Evolutionary conservation across 2,888 invertebrate species (phyloP), one percentile per base, ranked within the genome.

Genomic region (Lycia hirtaria): DNA sequence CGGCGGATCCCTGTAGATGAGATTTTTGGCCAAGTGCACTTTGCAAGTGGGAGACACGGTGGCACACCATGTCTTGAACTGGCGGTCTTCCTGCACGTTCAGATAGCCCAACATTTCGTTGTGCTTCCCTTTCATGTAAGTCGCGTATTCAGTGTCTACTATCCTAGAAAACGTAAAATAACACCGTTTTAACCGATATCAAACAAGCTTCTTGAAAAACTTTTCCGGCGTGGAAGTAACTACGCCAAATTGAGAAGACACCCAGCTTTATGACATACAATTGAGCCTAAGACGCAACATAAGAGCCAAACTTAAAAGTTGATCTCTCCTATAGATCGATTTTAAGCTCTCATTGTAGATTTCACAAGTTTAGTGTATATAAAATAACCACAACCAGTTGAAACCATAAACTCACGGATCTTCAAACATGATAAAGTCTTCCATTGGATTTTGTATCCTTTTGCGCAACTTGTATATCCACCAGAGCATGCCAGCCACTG

Each of bases 401-500:
- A n/a, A n/a, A n/a, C n/a, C n/a, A n/a, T 10, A 22, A 12, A 85
- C 93, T 83, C 81, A 94, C 88, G 94, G 93, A 79, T 95, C 94
- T 65, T 96, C 95, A 61, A 96, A 91, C 24, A 93, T 55, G 55
- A 93, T 92, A 54, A 94, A 93, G 33, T 94, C 94, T 37, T 94
- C 93, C 72, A 94, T 90, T 0, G 95, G 94, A 49, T 80, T 78
- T 24, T 88, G 82, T 2, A 95, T 92, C 47, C 96, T 88, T 50
- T 88, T 80, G 15, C 92, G 91, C 32, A 96, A 76, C 78, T 97
- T 96, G 68, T 93, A 82, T 0, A 97, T 81, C 94, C 96, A 96
- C 72, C 95, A 94, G 14, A 97, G 79, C 41, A 94, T 91, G 0
- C 97, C 97, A 22, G 96, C 94, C 0, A 96, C 94, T 10, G 95